Conservation (phyloP, 2,113 vertebrate genomes). For the Indicator indicator region DNA sequence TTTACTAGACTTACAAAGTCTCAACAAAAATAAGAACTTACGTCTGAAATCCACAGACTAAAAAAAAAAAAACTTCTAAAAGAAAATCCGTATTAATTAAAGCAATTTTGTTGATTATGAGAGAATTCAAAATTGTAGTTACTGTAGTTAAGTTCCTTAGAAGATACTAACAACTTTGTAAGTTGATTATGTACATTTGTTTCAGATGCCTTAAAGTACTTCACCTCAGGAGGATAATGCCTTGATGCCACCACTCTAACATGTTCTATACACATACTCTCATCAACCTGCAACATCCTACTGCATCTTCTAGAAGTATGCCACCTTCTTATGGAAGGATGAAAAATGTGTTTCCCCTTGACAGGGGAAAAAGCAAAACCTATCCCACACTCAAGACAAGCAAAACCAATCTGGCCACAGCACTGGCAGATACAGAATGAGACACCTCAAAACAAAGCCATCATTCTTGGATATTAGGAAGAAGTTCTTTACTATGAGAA, state of each 20-base stretch:
- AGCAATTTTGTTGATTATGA: background rate
- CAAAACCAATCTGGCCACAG: background rate
- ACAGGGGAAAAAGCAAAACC: background rate
- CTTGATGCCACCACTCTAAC: background rate
- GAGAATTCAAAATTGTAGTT: background rate
- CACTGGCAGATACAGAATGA: background rate
- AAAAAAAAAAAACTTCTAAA: background rate
- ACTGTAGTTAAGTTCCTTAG: background rate
- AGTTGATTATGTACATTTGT: background rate
- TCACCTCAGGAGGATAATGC: background rate
- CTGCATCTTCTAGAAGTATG: background rate
- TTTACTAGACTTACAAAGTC: background rate
- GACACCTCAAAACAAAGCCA: background rate
- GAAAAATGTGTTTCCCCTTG: background rate
- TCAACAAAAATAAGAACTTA: background rate
- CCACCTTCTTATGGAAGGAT: background rate
- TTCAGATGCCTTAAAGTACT: background rate
- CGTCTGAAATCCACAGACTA: background rate
- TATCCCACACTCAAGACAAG: accelerated
- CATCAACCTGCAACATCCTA: background rate
- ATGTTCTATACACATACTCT: background rate
- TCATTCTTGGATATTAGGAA: background rate
- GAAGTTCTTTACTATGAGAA: no score
- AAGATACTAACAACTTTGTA: background rate
- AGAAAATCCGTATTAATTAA: background rate